Base-by-base conservation (phyloP, 2,797 vertebrate genomes). In the Rhinichthys osculus region DNA sequence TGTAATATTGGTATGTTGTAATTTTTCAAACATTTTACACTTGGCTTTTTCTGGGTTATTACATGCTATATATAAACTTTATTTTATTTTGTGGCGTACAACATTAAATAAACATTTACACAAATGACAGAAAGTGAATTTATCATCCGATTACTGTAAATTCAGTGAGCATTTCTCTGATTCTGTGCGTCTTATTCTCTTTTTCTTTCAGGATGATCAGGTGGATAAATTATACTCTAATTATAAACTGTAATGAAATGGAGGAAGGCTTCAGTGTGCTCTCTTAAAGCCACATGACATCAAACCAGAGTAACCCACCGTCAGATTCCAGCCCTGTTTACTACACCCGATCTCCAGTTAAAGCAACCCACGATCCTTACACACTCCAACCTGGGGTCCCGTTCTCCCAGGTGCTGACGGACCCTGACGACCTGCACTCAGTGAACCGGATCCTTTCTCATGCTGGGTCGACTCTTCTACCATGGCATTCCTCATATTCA, bases 391-490 rank as follows among this genome's bases (percentile, higher is more conserved):
- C 64, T 19, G 70, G 59, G 79, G 4, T 76, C 69, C 33, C 64
- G n/a, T 72, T 66, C 74, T 83, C 81, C 57, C 35, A 76, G 50
- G 62, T 19, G 66, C 78, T 85, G 86, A 74, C 54, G n/a, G 69
- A 72, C 17, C 27, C 42, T 64, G 82, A 89, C 89, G 91, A 94
- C 94, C 94, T 94, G 87, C 90, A 92, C 91, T 87, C 82, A 82
- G 76, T 78, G 33, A 86, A 57, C 83, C 74, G 72, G 74, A 80
- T 85, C 82, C 47, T 87, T 86, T 54, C 44, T 87, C 70, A 23
- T 47, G 80, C 66, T 64, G 64, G 83, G 83, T 87, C 84, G 17
- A 35, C 86, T 81, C 67, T 77, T 89, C 83, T 72, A 73, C 81
- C 77, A 7, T 88, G 85, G 82, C 86, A 76, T 88, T 87, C 85